These are phyloP conservation scores for Drosophila elegans DNA, from an alignment of 1,140 invertebrate genomes.

Conservation along the genomic window DNA sequence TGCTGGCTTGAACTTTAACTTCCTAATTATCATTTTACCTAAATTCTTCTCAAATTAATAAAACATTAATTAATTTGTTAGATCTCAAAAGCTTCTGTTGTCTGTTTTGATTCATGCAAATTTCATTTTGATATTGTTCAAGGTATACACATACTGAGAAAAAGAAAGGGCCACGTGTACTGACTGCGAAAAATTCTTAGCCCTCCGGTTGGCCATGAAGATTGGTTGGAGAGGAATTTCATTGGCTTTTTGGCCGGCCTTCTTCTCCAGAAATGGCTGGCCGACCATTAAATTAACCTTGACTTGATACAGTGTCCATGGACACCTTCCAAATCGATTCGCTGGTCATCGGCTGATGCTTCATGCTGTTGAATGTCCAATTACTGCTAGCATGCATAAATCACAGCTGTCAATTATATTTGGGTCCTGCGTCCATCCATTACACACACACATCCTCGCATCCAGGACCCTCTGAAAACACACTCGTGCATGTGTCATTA, in stretches of 20 bases:
- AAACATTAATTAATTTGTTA: too few relatives aligned
- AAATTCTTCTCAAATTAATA: too few relatives aligned
- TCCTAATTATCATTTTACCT: not conserved
- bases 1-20: not conserved
- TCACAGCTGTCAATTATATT: constrained; percentile 69
- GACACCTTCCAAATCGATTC: constrained; percentile 32
- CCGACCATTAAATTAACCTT: constrained; percentile 41
- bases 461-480: constrained; percentile 10
- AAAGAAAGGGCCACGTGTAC: constrained; percentile 15
- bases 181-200: constrained; percentile 26
- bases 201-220: constrained; percentile 27
- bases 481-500: constrained; percentile 47
- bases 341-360: constrained; percentile 31
- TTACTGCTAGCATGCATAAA: constrained; percentile 59
- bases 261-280: constrained; percentile 20
- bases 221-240: constrained; percentile 9
- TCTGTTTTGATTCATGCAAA: constrained; percentile 50
- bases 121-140: constrained; percentile 42
- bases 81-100: not conserved
- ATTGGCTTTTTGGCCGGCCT: constrained; percentile 2
- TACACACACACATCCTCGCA: constrained; percentile 3
- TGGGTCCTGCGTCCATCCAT: constrained; percentile 24
- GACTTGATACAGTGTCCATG: constrained; percentile 15
- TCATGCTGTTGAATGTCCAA: constrained; percentile 47
- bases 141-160: constrained; percentile 10